Percentiles rank a stretch among this genome's conserved stretches.
These are phyloP conservation scores for Acropora tenuis DNA, from an alignment of 64 coral and sea anemone species.

Conservation along the genomic window DNA sequence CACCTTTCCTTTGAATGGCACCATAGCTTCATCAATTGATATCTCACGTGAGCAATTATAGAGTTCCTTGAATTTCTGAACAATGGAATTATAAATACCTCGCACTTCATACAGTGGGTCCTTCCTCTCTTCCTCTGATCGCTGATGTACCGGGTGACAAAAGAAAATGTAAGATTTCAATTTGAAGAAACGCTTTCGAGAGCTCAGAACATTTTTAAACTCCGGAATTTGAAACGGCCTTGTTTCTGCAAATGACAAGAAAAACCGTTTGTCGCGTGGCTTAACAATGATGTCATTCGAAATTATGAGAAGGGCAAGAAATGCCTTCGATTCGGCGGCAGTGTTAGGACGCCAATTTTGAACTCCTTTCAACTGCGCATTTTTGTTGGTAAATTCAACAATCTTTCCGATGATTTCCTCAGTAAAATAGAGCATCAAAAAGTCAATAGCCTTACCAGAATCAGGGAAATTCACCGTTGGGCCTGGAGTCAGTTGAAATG, in stretches of 20 bases:
- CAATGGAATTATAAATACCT: conserved; percentile 4
- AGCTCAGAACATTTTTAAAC: conserved; percentile 38
- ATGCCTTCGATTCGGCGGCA: conserved; percentile 44
- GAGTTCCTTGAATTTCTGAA: conserved; percentile 27
- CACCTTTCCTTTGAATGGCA: conserved; percentile 50
- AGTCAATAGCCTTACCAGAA: conserved; percentile 12
- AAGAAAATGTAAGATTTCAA: conserved; percentile 56
- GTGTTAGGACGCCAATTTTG: not conserved
- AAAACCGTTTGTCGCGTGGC: conserved; percentile 51
- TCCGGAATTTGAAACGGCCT: conserved; percentile 66
- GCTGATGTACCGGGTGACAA: conserved; percentile 49
- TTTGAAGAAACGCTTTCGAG: conserved; percentile 51
- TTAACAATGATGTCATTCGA: conserved; percentile 55
- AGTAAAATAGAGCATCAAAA: not conserved
- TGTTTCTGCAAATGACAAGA: conserved; percentile 6
- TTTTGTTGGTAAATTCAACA: conserved; percentile 6
- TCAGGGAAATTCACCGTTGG: not conserved
- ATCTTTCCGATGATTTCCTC: not conserved
- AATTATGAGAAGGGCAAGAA: conserved; percentile 63
- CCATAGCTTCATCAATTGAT: conserved; percentile 59
- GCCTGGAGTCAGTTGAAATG: too few relatives aligned
- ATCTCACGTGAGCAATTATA: conserved; percentile 43
- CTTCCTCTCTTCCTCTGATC: conserved; percentile 40
- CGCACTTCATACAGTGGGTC: conserved; percentile 44
- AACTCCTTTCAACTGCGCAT: conserved; percentile 2